These are phyloP conservation scores for Sinonovacula constricta DNA, from an alignment of 1,140 invertebrate genomes.

Conservation along the genomic window DNA sequence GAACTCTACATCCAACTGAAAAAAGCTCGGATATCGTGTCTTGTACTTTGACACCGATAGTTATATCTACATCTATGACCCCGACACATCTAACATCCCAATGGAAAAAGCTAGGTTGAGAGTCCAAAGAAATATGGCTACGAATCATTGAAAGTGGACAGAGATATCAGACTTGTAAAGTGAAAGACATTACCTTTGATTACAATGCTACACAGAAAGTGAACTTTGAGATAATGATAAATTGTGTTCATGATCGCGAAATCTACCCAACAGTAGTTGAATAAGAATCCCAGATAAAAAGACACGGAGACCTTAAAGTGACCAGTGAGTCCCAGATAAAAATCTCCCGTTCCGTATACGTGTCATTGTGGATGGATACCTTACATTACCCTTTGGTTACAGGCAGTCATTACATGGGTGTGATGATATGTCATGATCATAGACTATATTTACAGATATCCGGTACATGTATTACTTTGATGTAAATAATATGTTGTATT, in stretches of 20 bases:
- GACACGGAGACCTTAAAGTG: no score
- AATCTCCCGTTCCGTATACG: conserved; percentile 5
- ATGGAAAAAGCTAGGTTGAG: not conserved
- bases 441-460: no score
- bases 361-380: not conserved
- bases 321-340: not conserved
- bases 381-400: not conserved
- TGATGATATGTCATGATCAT: no score
- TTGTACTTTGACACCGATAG: no score
- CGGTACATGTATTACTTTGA: no score
- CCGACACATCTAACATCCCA: conserved; percentile 5
- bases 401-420: no score
- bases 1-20: not conserved
- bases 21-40: not conserved
- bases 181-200: conserved; percentile 5
- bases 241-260: not conserved
- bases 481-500: no score
- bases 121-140: conserved; percentile 15
- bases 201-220: no score
- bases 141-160: no score
- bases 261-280: no score
- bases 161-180: no score
- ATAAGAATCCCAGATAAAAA: no score
- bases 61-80: conserved; percentile 15
- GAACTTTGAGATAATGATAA: not conserved